Percentiles rank a stretch among this genome's conserved stretches.
These are phyloP conservation scores for Heterodera carotae DNA, from an alignment of 1,140 invertebrate species.

Conservation along the genomic window DNA sequence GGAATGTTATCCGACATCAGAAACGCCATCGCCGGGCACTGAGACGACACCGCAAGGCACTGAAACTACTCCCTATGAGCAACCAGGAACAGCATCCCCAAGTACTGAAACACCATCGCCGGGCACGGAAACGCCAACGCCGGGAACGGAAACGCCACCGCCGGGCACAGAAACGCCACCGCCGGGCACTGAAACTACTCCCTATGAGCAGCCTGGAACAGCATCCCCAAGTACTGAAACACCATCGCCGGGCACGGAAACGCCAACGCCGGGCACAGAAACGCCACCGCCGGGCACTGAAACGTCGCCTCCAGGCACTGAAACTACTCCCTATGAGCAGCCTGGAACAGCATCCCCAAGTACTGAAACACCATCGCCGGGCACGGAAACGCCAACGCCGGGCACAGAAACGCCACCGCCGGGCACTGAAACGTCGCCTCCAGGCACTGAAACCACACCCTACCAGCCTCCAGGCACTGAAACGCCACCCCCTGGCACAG, in stretches of 20 bases:
- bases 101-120: too few relatives aligned
- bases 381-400: not conserved
- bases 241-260: too few relatives aligned
- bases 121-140: too few relatives aligned
- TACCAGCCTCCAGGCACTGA: not conserved
- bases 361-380: not conserved
- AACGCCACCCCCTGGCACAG: not conserved
- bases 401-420: not conserved
- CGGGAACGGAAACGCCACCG: too few relatives aligned
- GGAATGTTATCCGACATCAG: not conserved
- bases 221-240: too few relatives aligned
- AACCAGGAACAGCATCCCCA: not conserved
- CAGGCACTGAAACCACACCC: not conserved
- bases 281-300: not conserved
- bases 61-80: too few relatives aligned
- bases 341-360: not conserved
- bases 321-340: too few relatives aligned
- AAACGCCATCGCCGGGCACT: not conserved
- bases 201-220: too few relatives aligned
- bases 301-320: too few relatives aligned
- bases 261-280: not conserved
- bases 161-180: too few relatives aligned
- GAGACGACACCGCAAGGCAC: too few relatives aligned
- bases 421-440: not conserved
- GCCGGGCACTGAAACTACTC: too few relatives aligned